Evolutionary conservation across 2,888 invertebrate genomes (phyloP).

Genomic region (Tipula confusa): DNA sequence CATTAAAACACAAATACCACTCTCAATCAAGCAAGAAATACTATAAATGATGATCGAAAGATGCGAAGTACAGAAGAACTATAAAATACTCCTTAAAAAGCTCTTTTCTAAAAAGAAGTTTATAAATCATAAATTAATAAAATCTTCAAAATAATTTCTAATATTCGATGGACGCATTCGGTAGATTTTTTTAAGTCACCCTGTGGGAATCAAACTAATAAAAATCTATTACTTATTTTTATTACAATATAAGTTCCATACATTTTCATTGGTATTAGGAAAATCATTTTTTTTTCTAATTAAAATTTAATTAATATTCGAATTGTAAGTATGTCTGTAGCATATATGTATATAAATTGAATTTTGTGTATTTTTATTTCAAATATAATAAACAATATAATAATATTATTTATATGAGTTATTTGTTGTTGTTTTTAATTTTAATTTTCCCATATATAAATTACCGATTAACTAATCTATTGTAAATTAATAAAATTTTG

Average conservation of each 20-base stretch:
- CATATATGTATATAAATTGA: not conserved
- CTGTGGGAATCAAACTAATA: not conserved
- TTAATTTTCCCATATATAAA: not conserved
- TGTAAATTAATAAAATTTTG: not conserved
- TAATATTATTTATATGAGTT: not conserved
- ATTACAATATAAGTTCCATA: not conserved
- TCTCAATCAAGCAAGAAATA: too few relatives aligned
- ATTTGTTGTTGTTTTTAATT: not conserved
- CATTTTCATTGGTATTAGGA: not conserved
- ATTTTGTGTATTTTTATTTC: constrained; percentile 17
- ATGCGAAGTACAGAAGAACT: too few relatives aligned
- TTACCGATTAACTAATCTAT: not conserved
- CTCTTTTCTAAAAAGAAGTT: too few relatives aligned
- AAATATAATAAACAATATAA: constrained; percentile 3
- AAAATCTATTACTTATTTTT: not conserved
- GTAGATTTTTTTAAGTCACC: too few relatives aligned
- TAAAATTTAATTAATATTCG: not conserved
- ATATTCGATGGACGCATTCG: too few relatives aligned
- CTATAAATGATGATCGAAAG: too few relatives aligned
- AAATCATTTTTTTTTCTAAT: not conserved
- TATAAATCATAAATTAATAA: too few relatives aligned
- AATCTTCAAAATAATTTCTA: too few relatives aligned
- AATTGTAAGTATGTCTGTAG: not conserved
- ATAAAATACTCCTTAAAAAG: too few relatives aligned
- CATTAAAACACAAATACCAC: too few relatives aligned